Base-by-base conservation (phyloP, 1,140 invertebrate species). In the Microvelia longipes region DNA sequence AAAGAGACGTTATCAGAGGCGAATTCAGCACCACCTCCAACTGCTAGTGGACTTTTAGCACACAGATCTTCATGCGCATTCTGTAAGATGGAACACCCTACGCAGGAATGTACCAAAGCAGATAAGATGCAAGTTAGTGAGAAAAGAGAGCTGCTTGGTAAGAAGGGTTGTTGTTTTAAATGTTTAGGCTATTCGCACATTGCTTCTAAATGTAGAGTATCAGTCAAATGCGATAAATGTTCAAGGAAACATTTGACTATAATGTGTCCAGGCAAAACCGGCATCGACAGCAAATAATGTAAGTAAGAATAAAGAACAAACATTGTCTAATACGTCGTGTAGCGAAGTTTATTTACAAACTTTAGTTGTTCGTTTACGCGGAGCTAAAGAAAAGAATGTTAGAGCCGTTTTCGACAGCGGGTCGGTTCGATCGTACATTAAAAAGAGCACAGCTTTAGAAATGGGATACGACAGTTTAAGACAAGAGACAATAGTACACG, bases 401-500 rank as follows among this genome's bases (percentile, higher is more conserved):
- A 5, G 35, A 11, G 35, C 35, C 19, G 19, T 50, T 19, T 11
- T 50, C 5, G 35, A 50, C 35, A 50, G 5, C 5, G 35, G 35
- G 35, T 50, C 35, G 5, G 5, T 11, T 11, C 5, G 35, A 19
- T 50, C 35, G 5, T 50, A 50, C 19, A 50, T 50, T 50, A 50
- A 11, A 19, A 50, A 50, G 19, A 50, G 35, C 19, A 50, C 35
- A 50, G 35, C 35, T 11, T 11, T 11, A 50, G 35, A 50, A 50
- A 50, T 50, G 35, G 35, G 35, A 50, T 50, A 50, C 19, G 19
- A 50, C 5, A 50, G 35, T 50, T 50, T 50, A 50, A 50, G 14
- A 28, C 71, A 19, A 25, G 69, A 29, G 28, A 70, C 0, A 68
- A n/a, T n/a, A 71, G 35, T 67, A 27, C 66, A 67, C n/a, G 28